Percentiles rank a stretch among this genome's conserved stretches.
Evolutionary conservation across 2,888 invertebrate species (phyloP).

Genomic region (Acleris literana): DNA sequence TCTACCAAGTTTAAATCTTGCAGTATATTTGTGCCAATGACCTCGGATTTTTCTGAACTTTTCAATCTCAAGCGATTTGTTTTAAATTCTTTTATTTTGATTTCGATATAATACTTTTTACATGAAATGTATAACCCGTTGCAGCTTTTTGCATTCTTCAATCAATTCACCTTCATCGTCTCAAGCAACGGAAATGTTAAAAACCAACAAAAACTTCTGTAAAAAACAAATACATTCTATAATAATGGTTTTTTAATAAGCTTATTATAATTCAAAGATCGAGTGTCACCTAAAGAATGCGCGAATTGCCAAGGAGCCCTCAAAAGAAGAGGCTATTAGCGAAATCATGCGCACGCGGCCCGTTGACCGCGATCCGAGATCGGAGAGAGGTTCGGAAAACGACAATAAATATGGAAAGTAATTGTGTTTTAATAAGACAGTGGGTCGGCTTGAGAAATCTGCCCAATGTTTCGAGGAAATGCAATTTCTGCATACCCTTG

Average conservation of each 20-base stretch:
- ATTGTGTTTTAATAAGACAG: slow-evolving; percentile 56
- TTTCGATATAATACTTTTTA: no score
- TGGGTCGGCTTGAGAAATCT: slow-evolving; percentile 39
- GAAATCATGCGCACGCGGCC: slow-evolving; percentile 49
- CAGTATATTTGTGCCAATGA: no score
- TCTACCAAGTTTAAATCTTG: no score
- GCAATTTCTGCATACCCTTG: background rate
- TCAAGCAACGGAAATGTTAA: background rate
- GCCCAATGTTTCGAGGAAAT: slow-evolving; percentile 18
- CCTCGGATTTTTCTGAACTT: no score
- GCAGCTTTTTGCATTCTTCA: no score
- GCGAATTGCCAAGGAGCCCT: slow-evolving; percentile 7
- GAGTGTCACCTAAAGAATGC: slow-evolving; percentile 10
- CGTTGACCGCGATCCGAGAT: slow-evolving; percentile 61
- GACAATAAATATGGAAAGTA: slow-evolving; percentile 73
- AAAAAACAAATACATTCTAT: background rate
- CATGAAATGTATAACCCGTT: no score
- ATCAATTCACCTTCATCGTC: background rate
- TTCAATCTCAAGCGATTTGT: no score
- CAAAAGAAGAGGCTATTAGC: slow-evolving; percentile 24
- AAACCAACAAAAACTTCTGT: background rate
- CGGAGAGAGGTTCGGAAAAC: slow-evolving; percentile 66
- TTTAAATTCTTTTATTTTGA: no score
- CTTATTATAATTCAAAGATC: slow-evolving; percentile 13
- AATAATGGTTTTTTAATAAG: slow-evolving; percentile 1